Evolutionary conservation across 2,888 invertebrate species (phyloP), one percentile per base, ranked within the genome.

Genomic region (Ichneumoninae sp.): DNA sequence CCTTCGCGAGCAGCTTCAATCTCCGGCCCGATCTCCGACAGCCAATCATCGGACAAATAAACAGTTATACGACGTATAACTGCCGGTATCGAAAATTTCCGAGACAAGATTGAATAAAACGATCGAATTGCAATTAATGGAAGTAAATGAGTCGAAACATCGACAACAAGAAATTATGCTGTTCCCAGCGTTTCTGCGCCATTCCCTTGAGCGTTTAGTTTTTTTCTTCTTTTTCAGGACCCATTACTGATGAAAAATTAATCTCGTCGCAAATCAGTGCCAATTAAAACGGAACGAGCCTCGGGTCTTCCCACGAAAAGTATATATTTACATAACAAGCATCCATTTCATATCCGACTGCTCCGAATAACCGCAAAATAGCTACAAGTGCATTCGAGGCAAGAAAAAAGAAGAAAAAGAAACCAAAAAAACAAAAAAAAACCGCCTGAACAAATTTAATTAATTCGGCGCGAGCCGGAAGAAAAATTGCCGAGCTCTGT

Each of bases 401-500:
- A 33, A 65, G 30, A 36, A 68, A 4, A 22, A 30, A 19, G 19
- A 19, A 19, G 19, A 30, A 13, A n/a, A 52, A 1, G n/a, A 69
- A 33, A 8, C 19, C 19, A 36, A 22, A 36, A 36, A 36, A 36
- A 36, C 5, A 13, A 7, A 68, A 26, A 40, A 44, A 26, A 57
- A 50, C 10, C 8, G 26, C 4, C 26, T 4, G 5, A 75, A 65
- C 16, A 16, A 60, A 60, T 65, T 75, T 22, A 4, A 36, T 75
- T 75, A 50, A 30, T 74, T 40, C 47, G 47, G 62, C 60, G 47
- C 44, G 44, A 60, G 60, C 13, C 47, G 60, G 30, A 54, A 60
- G 44, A 44, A 44, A 44, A 44, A 44, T 44, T 26, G 60, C 26
- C 60, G 44, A 44, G 74, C 8, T 65, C 30, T n/a, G 30, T 36